Base-by-base conservation (phyloP, 2,113 vertebrate species). In the Nerophis ophidion region DNA sequence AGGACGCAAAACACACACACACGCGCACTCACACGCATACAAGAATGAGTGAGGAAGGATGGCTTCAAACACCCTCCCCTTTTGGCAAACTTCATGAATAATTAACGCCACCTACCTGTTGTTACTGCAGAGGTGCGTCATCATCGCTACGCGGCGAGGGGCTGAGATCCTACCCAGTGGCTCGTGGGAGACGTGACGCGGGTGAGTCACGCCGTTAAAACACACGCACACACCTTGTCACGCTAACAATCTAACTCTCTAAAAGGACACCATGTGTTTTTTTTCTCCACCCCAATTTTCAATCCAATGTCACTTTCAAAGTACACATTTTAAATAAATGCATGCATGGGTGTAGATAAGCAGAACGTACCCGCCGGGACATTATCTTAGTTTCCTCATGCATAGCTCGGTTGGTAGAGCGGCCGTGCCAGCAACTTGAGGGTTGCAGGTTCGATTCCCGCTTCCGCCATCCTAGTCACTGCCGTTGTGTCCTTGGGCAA, bases 31-130 rank as follows among this genome's bases (percentile, higher is more conserved):
- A 40, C 38, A 40, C 38, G 10, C 40, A 56, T 13, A 36, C 13
- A 56, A 16, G 51, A 36, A 4, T 36, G 33, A 36, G 14, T 53
- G 33, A 34, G 1, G 8, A 60, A 65, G 15, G 72, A 42, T 67
- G 64, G 61, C 49, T 58, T 14, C 14, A 17, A 47, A 26, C n/a
- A 33, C 60, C 46, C 50, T 45, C 61, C 44, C 14, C 15, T n/a
- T n/a, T n/a, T 55, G 8, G 0, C 7, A 0, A 48, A 44, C 48
- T 12, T 65, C 38, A 66, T 76, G 48, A 79, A 72, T 79, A 66
- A 69, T 71, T 68, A 65, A 72, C 34, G 51, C 33, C 71, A 67
- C 72, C 63, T 71, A 79, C 78, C 72, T 83, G 79, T 75, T 71
- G 75, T 69, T 47, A 74, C 53, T 67, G 54, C 53, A 19, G 61